Conservation (phyloP, 2,797 vertebrate genomes). For the Glossophaga mutica region DNA sequence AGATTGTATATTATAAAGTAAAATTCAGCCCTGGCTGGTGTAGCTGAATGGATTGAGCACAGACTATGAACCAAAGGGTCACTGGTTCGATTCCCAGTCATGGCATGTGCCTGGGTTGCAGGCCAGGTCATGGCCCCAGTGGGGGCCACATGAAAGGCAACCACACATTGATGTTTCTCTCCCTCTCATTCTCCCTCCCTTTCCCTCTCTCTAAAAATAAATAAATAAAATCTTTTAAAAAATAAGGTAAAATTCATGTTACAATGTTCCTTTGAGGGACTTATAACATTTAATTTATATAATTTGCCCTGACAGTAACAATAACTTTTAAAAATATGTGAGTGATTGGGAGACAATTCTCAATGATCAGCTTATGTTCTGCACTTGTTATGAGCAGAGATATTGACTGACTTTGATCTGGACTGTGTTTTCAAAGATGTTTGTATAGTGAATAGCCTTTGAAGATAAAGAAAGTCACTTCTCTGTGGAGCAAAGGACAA, state of each 20-base stretch:
- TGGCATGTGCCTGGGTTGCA: no score
- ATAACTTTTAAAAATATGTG: not conserved
- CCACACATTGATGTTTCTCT: no score
- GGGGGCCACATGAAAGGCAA: no score
- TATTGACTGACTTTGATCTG: not conserved
- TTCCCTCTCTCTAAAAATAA: no score
- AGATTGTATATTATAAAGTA: not conserved
- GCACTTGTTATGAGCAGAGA: not conserved
- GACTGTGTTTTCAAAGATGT: not conserved
- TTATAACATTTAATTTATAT: not conserved
- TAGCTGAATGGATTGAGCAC: no score
- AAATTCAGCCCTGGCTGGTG: not conserved
- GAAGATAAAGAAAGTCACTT: not conserved
- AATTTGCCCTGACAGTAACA: not conserved
- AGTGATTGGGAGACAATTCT: not conserved
- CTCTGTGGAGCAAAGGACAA: not conserved
- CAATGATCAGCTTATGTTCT: not conserved
- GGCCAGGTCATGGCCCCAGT: no score
- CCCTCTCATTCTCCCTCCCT: no score
- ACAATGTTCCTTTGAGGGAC: not conserved
- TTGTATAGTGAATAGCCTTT: not conserved
- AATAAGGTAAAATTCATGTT: not conserved
- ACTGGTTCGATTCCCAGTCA: no score
- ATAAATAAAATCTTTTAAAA: no score
- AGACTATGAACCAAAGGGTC: no score